These are phyloP conservation scores for Phaedon cochleariae DNA, from an alignment of 2,888 invertebrate species.

Conservation along the genomic window DNA sequence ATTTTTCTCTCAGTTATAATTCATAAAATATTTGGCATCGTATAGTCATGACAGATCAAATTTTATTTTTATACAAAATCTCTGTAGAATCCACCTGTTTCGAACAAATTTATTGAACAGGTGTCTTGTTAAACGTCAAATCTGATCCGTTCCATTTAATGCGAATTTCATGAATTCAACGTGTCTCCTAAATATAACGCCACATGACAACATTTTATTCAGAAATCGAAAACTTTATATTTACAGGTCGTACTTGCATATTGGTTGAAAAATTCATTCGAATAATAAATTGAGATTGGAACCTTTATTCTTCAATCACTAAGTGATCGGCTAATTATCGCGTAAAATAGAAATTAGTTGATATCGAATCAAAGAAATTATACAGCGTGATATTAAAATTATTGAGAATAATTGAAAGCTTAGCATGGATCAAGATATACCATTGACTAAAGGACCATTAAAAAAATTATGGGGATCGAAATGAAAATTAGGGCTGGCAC, in stretches of 20 bases:
- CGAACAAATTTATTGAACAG: slow-evolving; percentile 11
- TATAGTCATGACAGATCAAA: not conserved
- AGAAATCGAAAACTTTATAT: not conserved
- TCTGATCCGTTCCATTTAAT: not conserved
- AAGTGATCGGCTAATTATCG: too few relatives aligned
- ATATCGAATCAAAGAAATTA: too few relatives aligned
- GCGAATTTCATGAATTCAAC: not conserved
- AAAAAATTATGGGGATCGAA: too few relatives aligned
- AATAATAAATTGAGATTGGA: not conserved
- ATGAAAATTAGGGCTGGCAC: too few relatives aligned
- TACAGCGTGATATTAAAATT: too few relatives aligned
- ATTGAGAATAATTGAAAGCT: too few relatives aligned
- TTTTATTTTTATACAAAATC: not conserved
- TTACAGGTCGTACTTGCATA: not conserved
- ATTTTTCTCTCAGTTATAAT: not conserved
- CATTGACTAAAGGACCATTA: too few relatives aligned
- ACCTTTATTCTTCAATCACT: too few relatives aligned
- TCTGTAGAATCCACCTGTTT: slow-evolving; percentile 9
- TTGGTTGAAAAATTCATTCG: not conserved
- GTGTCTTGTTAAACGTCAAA: not conserved
- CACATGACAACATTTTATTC: not conserved
- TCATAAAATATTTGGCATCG: not conserved
- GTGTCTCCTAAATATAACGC: slow-evolving; percentile 9
- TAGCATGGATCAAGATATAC: too few relatives aligned
- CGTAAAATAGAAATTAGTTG: too few relatives aligned